Evolutionary conservation across 1,140 invertebrate genomes (phyloP).

Genomic region (Reticulitermes speratus): DNA sequence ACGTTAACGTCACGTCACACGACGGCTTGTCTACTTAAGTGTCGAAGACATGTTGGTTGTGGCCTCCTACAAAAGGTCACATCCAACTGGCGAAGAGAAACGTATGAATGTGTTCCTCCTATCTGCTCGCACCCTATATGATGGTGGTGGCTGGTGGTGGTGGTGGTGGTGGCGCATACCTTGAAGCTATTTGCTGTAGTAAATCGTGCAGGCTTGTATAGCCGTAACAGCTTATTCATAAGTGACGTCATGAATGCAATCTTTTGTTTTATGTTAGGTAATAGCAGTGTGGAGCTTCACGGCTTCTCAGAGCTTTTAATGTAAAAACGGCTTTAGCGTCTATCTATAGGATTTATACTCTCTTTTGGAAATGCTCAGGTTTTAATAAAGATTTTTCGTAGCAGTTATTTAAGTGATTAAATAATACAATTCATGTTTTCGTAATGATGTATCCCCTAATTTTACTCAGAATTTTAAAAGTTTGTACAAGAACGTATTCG

Average conservation of each 20-base stretch:
- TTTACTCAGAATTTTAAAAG: too few species aligned
- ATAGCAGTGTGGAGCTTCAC: background rate
- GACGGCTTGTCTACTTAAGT: background rate
- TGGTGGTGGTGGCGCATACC: background rate
- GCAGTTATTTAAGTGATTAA: too few species aligned
- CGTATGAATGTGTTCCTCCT: background rate
- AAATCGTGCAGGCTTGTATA: background rate
- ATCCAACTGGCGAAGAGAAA: background rate
- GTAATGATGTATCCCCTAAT: too few species aligned
- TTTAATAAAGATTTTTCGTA: too few species aligned
- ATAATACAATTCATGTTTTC: too few species aligned
- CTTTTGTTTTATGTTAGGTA: constrained; percentile 17
- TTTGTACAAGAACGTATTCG: too few species aligned
- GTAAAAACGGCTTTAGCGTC: background rate
- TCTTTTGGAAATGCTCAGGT: too few species aligned
- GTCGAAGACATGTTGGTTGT: background rate
- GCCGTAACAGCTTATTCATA: background rate
- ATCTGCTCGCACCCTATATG: background rate
- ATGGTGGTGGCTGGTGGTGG: background rate
- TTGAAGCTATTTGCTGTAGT: constrained; percentile 19
- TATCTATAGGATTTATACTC: too few species aligned
- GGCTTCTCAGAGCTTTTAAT: background rate
- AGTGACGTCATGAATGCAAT: constrained; percentile 14
- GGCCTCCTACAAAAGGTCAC: background rate
- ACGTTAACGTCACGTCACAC: background rate